These are phyloP conservation scores for Chironomus tepperi DNA, from an alignment of 1,140 invertebrate genomes.

Conservation along the genomic window DNA sequence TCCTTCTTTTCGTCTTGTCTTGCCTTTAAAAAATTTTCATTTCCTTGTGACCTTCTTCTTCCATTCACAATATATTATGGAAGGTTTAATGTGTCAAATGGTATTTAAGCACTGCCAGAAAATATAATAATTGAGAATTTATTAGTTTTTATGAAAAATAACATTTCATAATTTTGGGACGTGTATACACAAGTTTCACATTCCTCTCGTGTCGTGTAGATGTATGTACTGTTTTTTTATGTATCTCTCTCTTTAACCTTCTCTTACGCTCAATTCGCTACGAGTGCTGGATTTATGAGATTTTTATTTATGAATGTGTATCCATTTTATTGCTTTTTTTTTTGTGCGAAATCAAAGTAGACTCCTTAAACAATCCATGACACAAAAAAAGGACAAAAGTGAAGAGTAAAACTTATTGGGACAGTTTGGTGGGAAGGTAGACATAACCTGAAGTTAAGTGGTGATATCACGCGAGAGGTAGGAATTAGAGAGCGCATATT, in stretches of 20 bases:
- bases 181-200: no score
- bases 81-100: conserved; percentile 6
- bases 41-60: background rate
- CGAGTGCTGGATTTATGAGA: background rate
- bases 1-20: background rate
- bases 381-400: no score
- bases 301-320: background rate
- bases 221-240: background rate
- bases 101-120: conserved; percentile 1
- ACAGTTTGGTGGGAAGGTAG: no score
- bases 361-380: no score
- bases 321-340: no score
- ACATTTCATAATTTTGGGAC: no score
- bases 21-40: background rate
- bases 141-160: background rate
- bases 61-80: background rate
- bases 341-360: no score
- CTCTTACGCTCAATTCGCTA: background rate
- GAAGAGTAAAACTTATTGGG: no score
- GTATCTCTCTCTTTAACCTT: background rate
- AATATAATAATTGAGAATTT: conserved; percentile 21
- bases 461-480: no score
- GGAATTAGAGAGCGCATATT: no score
- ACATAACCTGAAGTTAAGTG: no score
- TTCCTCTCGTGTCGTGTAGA: no score